A percentile compares a stretch with the other conserved stretches of the same genome.
Conservation (phyloP, 2,797 vertebrate genomes). For the Hydrocynus forskahlii region DNA sequence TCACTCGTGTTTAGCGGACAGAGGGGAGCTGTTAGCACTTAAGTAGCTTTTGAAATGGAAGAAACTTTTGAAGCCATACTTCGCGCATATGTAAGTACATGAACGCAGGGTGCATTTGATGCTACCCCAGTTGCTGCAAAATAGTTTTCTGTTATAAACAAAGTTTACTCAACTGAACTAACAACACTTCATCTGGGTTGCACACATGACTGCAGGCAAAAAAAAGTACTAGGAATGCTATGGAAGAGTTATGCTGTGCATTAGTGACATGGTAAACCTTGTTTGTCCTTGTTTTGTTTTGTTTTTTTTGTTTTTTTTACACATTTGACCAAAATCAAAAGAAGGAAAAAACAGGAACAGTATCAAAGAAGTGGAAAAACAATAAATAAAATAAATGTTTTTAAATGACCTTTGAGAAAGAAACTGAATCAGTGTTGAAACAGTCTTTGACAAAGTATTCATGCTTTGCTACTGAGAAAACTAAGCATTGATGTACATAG, state of each 20-base stretch:
- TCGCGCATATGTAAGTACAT: background rate
- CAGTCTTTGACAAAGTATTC: background rate
- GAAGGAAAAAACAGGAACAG: background rate
- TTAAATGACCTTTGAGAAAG: conserved; percentile 4
- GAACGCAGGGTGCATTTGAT: background rate
- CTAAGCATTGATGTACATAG: background rate
- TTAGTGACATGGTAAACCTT: too few species aligned
- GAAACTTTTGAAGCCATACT: background rate
- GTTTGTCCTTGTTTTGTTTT: too few species aligned
- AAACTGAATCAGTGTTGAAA: background rate
- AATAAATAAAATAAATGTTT: background rate
- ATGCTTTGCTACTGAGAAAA: background rate
- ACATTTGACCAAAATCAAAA: too few species aligned
- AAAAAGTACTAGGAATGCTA: background rate
- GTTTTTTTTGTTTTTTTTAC: too few species aligned
- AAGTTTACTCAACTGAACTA: too few species aligned
- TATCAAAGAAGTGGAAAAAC: background rate
- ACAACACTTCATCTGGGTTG: background rate
- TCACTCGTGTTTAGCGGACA: background rate
- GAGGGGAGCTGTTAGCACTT: too few species aligned
- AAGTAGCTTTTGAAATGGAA: too few species aligned
- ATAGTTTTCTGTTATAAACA: too few species aligned
- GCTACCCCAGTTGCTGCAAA: too few species aligned
- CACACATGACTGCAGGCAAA: background rate
- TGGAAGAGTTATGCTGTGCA: background rate